Evolutionary conservation across 2,888 invertebrate species (phyloP).

Genomic region (Gymnocheta viridis): DNA sequence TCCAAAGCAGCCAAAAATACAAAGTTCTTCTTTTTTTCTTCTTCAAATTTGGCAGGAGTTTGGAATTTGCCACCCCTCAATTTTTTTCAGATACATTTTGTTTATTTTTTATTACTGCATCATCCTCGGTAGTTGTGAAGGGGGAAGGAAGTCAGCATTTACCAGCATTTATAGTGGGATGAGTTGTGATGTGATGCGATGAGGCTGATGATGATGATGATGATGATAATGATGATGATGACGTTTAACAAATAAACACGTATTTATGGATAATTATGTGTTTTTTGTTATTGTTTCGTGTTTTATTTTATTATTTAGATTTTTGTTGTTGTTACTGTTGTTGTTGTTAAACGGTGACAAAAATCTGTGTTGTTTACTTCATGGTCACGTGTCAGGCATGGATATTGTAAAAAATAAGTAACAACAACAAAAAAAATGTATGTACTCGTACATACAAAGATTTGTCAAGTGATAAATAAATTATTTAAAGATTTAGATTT

Average conservation of each 20-base stretch:
- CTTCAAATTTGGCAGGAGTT: not conserved
- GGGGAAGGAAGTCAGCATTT: slow-evolving; percentile 15
- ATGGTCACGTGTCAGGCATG: slow-evolving; percentile 64
- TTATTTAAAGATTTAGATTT: slow-evolving; percentile 61
- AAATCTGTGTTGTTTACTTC: slow-evolving; percentile 66
- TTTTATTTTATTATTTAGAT: slow-evolving; percentile 39
- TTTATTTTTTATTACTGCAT: slow-evolving; percentile 6
- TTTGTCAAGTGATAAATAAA: slow-evolving; percentile 66
- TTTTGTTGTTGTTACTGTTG: slow-evolving; percentile 21
- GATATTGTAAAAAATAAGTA: slow-evolving; percentile 54
- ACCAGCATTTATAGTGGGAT: slow-evolving; percentile 7
- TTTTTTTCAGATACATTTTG: not conserved
- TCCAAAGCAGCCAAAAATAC: slow-evolving; percentile 52
- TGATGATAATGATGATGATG: slow-evolving; percentile 53
- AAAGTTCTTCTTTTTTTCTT: not conserved
- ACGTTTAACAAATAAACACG: slow-evolving; percentile 70
- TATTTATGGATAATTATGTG: slow-evolving; percentile 69
- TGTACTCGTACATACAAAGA: slow-evolving; percentile 17
- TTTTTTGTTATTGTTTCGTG: slow-evolving; percentile 64
- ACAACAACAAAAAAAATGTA: slow-evolving; percentile 23
- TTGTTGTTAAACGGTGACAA: slow-evolving; percentile 66
- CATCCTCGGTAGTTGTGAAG: not conserved
- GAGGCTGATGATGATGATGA: slow-evolving; percentile 44
- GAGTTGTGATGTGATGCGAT: slow-evolving; percentile 40
- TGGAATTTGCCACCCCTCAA: slow-evolving; percentile 44